Evolutionary conservation across 2,113 vertebrate species (phyloP), one percentile per base, ranked within the genome.

Genomic region (Saccopteryx leptura): DNA sequence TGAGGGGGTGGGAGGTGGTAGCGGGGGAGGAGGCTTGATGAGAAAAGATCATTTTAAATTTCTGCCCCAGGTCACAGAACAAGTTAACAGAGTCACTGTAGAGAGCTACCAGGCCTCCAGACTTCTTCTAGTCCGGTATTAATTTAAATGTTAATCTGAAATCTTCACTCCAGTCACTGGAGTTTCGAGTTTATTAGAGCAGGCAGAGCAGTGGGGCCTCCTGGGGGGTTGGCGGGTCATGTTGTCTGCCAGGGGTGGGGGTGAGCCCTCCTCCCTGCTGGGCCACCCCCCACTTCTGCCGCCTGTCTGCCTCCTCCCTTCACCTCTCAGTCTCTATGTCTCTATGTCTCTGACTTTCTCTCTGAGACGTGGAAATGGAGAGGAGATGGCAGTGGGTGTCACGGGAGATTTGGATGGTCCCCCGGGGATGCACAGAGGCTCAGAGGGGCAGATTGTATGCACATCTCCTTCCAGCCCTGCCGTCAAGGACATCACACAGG

Each of bases 131-230:
- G 97, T 94, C 97, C 93, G 18, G 97, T 92, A 78, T 97, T 97
- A 91, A 98, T 98, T 98, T 98, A 98, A 98, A 98, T 98, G 97
- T 98, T 98, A 98, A 98, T 98, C 97, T 97, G 96, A 93, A 97
- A 95, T 89, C 97, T 91, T 91, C 89, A 52, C 78, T 91, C 72
- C 89, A 96, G 92, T 92, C 97, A 96, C 97, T 93, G 94, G 97
- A 97, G 97, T 96, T 97, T 96, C 54, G 66, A 80, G 97, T 97
- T 97, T 95, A 98, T 98, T 98, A 98, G 93, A 94, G 80, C 96
- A 95, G 96, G 83, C 93, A 13, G 91, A 33, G 82, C 71, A 68
- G 69, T 11, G 69, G 80, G 31, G 91, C 79, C 95, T 94, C 94
- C 0, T 69, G 69, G 90, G 89, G 88, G 58, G 50, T 21, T 31